Conservation (phyloP, 2,113 vertebrate species). For the Centropus bengalensis region DNA sequence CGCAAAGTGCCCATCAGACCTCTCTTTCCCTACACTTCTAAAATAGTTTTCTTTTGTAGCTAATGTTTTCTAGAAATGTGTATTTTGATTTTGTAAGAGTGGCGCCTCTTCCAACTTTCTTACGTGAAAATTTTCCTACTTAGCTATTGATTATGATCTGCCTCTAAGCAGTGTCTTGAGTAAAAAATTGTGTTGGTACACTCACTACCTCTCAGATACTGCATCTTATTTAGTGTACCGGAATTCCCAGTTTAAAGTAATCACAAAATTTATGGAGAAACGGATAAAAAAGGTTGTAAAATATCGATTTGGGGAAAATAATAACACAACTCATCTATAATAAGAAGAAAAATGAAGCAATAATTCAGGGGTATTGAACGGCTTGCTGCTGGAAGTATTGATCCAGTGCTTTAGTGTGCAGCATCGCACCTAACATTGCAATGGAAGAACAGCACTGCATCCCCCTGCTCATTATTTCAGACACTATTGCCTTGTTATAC, state of each 20-base stretch:
- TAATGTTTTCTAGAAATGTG: slow-evolving; percentile 36
- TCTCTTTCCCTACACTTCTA: not conserved
- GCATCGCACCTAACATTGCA: slow-evolving; percentile 91
- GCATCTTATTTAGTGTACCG: slow-evolving; percentile 97
- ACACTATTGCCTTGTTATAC: slow-evolving; percentile 89
- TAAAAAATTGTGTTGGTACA: slow-evolving; percentile 73
- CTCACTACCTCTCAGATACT: slow-evolving; percentile 75
- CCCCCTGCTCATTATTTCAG: slow-evolving; percentile 85
- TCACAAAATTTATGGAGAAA: slow-evolving; percentile 99
- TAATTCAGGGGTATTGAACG: slow-evolving; percentile 97
- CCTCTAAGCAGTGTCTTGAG: slow-evolving; percentile 70
- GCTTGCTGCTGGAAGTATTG: slow-evolving; percentile 87
- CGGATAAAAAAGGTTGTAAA: slow-evolving; percentile 99
- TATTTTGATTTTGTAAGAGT: slow-evolving; percentile 54
- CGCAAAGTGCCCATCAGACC: slow-evolving; percentile 62
- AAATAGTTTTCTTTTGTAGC: not conserved
- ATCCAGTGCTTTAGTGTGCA: slow-evolving; percentile 88
- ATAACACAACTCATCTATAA: slow-evolving; percentile 95
- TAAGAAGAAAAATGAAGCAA: slow-evolving; percentile 99
- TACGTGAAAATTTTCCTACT: slow-evolving; percentile 35
- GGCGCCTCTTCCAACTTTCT: slow-evolving; percentile 55
- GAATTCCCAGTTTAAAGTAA: slow-evolving; percentile 99
- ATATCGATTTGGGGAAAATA: slow-evolving; percentile 93
- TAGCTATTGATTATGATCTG: slow-evolving; percentile 71
- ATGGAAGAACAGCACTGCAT: slow-evolving; percentile 74